phyloP scores from a whole-genome alignment of 2,113 vertebrate species.

The Vulpes ferrilata region DNA sequence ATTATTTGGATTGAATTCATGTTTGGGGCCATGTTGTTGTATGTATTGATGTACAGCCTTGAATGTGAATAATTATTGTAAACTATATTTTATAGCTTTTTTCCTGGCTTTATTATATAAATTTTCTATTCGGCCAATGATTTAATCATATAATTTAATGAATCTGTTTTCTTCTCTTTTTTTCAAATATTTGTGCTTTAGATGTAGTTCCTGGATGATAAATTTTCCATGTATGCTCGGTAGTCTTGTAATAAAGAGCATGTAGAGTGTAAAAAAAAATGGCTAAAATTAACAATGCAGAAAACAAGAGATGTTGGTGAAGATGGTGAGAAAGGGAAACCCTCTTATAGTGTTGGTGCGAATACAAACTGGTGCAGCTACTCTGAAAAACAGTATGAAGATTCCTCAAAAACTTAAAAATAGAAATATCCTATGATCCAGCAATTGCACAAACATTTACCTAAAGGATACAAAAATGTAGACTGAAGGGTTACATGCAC shows the following conservation, averaged over 20 bases:
- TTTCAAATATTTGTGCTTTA: constrained; percentile 94
- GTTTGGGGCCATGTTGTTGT: constrained; percentile 99
- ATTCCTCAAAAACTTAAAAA: background rate
- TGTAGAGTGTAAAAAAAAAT: constrained; percentile 91
- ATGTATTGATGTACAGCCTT: constrained; percentile 99
- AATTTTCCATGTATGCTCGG: constrained; percentile 95
- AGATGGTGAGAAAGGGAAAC: background rate
- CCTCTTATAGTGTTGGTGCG: background rate
- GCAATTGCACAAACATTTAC: background rate
- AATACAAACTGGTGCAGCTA: background rate
- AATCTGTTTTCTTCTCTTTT: constrained; percentile 92
- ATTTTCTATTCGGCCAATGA: constrained; percentile 99
- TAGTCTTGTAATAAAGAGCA: constrained; percentile 98
- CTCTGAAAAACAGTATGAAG: background rate
- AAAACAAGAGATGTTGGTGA: background rate
- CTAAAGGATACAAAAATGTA: background rate
- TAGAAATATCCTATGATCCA: background rate
- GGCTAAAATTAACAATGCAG: background rate
- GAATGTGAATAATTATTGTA: constrained; percentile 99
- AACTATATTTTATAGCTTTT: constrained; percentile 99
- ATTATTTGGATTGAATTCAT: constrained; percentile 99
- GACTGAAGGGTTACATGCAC: background rate
- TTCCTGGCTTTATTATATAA: constrained; percentile 99
- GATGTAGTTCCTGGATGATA: constrained; percentile 95
- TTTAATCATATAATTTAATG: constrained; percentile 99